These are phyloP conservation scores for Nerophis lumbriciformis DNA, from an alignment of 2,113 vertebrate species.

Conservation along the genomic window DNA sequence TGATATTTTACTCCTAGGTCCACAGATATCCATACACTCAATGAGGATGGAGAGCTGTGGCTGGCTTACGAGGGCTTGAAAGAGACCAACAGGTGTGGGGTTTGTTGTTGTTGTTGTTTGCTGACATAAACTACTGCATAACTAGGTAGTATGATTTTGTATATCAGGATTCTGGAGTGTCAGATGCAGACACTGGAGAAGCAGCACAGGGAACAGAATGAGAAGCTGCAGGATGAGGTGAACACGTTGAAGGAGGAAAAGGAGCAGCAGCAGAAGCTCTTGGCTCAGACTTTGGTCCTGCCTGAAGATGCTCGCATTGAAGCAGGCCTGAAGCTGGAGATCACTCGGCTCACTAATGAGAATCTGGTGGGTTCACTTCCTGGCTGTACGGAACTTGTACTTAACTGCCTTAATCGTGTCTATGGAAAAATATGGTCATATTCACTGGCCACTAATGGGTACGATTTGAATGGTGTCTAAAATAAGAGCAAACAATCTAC, in stretches of 20 bases:
- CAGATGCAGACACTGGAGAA: conserved; percentile 84
- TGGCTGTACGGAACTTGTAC: not conserved
- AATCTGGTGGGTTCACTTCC: conserved; percentile 79
- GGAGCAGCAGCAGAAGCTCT: conserved; percentile 83
- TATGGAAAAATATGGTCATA: not conserved
- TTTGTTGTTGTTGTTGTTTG: not conserved
- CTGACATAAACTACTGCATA: not conserved
- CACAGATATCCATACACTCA: conserved; percentile 80
- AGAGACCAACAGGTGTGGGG: conserved; percentile 88
- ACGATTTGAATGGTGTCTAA: not conserved
- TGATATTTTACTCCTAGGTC: conserved; percentile 66
- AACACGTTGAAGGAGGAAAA: conserved; percentile 82
- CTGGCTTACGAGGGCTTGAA: conserved; percentile 96
- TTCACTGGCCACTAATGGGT: too few species aligned
- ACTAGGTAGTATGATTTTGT: conserved; percentile 47
- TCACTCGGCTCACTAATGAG: conserved; percentile 86
- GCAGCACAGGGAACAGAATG: conserved; percentile 74
- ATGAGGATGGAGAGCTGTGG: conserved; percentile 97
- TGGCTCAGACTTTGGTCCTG: conserved; percentile 82
- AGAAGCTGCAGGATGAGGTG: conserved; percentile 77
- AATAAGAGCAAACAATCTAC: not conserved
- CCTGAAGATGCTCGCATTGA: conserved; percentile 85
- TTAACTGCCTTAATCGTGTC: not conserved
- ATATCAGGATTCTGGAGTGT: conserved; percentile 79
- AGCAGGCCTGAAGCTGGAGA: conserved; percentile 86